Conservation (phyloP, 2,888 invertebrate species). For the Idaea aversata region DNA sequence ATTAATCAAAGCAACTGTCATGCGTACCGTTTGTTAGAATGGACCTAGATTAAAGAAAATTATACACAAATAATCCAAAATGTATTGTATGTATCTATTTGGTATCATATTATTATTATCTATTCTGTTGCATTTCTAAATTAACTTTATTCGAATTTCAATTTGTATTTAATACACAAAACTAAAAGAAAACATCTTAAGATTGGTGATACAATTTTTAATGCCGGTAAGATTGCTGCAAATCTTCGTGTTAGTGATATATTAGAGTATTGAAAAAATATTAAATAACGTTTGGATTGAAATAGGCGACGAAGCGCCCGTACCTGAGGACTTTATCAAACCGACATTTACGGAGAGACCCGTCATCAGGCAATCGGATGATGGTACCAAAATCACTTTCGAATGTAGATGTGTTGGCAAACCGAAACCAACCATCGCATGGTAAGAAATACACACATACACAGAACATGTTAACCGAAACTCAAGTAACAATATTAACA, state of each 20-base stretch:
- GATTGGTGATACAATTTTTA: constrained; percentile 41
- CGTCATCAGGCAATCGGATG: constrained; percentile 97
- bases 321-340: constrained; percentile 95
- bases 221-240: constrained; percentile 47
- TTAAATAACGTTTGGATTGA: constrained; percentile 58
- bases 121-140: constrained; percentile 61
- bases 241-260: constrained; percentile 47
- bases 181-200: constrained; percentile 78
- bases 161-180: constrained; percentile 53
- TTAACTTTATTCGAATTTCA: constrained; percentile 62
- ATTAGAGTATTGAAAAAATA: constrained; percentile 33
- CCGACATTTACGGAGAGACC: constrained; percentile 99
- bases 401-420: constrained; percentile 98
- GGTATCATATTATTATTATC: constrained; percentile 46
- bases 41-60: constrained; percentile 48
- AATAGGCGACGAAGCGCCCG: constrained; percentile 96
- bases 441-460: constrained; percentile 83
- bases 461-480: constrained; percentile 31
- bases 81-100: constrained; percentile 53
- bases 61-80: constrained; percentile 50
- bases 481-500: constrained; percentile 37
- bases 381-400: constrained; percentile 96
- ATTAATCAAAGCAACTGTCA: constrained; percentile 71
- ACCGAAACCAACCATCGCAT: constrained; percentile 95
- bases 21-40: constrained; percentile 72